A percentile compares a stretch with the other conserved stretches of the same genome.
These are phyloP conservation scores for Paradoxurus hermaphroditus DNA, from an alignment of 2,113 vertebrate genomes.

Conservation along the genomic window DNA sequence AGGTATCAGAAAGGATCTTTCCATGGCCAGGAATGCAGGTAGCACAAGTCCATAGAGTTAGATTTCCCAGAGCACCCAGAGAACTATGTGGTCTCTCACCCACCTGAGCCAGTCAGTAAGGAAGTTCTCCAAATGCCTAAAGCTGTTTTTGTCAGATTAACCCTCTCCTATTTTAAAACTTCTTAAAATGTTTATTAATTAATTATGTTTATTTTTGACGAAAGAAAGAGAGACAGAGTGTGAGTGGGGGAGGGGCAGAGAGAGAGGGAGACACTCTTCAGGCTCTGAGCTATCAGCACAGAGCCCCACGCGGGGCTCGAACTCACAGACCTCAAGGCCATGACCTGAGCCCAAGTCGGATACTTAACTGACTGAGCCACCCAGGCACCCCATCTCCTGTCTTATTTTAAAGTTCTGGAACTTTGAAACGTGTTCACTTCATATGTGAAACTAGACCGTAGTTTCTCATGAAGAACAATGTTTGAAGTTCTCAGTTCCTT, in stretches of 20 bases:
- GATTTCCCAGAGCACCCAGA: not conserved
- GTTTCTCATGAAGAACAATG: not conserved
- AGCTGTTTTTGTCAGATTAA: not conserved
- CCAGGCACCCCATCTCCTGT: not conserved
- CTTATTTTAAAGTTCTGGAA: not conserved
- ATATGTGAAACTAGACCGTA: not conserved
- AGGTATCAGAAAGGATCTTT: not conserved
- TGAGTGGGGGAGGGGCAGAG: too few species aligned
- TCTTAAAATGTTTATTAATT: too few species aligned
- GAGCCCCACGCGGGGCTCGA: too few species aligned
- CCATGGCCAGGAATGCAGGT: not conserved
- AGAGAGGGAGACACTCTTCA: too few species aligned
- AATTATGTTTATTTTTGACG: too few species aligned
- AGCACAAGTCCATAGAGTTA: not conserved
- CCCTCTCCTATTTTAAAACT: not conserved
- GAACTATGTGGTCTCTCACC: not conserved
- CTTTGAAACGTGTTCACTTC: not conserved
- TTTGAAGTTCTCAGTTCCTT: not conserved
- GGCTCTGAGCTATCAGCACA: too few species aligned
- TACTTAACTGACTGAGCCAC: too few species aligned
- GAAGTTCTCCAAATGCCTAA: not conserved
- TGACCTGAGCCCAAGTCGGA: too few species aligned
- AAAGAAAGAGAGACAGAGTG: too few species aligned
- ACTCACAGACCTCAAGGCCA: too few species aligned
- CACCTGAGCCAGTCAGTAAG: not conserved